phyloP scores from a whole-genome alignment of 2,113 vertebrate genomes.

The Burhinus oedicnemus region DNA sequence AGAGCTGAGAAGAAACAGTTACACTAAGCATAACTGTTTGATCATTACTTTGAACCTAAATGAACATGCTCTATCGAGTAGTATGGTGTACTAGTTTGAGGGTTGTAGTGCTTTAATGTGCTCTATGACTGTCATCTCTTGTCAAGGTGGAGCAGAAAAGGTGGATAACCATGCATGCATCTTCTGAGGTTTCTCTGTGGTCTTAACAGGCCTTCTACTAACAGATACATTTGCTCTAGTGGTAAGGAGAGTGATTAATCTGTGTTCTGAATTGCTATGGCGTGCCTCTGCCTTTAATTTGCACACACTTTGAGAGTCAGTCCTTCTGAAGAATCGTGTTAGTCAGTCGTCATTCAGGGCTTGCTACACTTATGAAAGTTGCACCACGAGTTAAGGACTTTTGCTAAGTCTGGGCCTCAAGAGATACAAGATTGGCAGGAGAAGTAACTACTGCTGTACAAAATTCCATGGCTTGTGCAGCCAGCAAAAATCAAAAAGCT shows the following conservation, averaged over 20 bases:
- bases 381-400: neutral
- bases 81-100: neutral
- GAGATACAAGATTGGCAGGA: neutral
- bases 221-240: neutral
- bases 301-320: neutral
- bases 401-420: neutral
- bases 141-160: neutral
- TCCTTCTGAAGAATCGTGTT: neutral
- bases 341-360: neutral
- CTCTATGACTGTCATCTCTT: neutral
- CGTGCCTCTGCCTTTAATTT: neutral
- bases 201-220: neutral
- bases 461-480: neutral
- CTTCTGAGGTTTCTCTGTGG: neutral
- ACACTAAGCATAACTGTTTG: neutral
- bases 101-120: neutral
- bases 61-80: neutral
- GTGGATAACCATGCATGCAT: neutral
- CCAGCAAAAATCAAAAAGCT: neutral
- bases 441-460: neutral
- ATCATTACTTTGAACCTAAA: neutral
- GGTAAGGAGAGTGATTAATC: neutral
- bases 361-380: neutral
- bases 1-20: neutral
- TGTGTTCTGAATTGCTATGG: neutral